phyloP scores from a whole-genome alignment of 2,797 vertebrate genomes.

The Spinibarbus caldwelli region DNA sequence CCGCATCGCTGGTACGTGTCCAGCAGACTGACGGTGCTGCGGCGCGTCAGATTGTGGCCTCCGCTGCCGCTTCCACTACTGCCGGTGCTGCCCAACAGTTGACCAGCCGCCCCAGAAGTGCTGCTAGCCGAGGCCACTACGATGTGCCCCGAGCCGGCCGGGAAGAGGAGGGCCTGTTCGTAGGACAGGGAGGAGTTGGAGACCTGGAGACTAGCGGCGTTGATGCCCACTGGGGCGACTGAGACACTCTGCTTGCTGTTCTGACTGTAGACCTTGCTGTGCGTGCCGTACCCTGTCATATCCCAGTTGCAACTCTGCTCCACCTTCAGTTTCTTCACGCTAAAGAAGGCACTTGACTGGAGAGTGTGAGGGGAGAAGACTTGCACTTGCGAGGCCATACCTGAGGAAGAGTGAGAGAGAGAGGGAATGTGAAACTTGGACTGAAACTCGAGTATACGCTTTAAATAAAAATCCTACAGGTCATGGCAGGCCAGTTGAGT shows the following conservation, averaged over 20 bases:
- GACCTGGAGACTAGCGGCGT: constrained; percentile 83
- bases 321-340: constrained; percentile 99
- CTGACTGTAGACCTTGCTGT: constrained; percentile 91
- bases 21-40: constrained; percentile 98
- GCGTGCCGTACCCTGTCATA: constrained; percentile 99
- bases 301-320: constrained; percentile 97
- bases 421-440: constrained; percentile 73
- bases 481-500: constrained; percentile 65
- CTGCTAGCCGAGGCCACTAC: constrained; percentile 93
- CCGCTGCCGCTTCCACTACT: constrained; percentile 79
- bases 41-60: constrained; percentile 95
- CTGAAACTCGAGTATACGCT: constrained; percentile 75
- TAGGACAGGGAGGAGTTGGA: constrained; percentile 89
- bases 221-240: constrained; percentile 82
- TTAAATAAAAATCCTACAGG: constrained; percentile 78
- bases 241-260: constrained; percentile 93
- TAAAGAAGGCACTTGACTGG: constrained; percentile 99
- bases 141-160: constrained; percentile 90
- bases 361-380: constrained; percentile 97
- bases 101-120: constrained; percentile 85
- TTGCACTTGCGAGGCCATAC: constrained; percentile 99
- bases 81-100: constrained; percentile 76
- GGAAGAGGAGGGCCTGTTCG: constrained; percentile 97
- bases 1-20: constrained; percentile 99
- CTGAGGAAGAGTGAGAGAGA: constrained; percentile 72